These are phyloP conservation scores for Pseudococcus jackbeardsleyi DNA, from an alignment of 2,888 invertebrate genomes.

Conservation along the genomic window DNA sequence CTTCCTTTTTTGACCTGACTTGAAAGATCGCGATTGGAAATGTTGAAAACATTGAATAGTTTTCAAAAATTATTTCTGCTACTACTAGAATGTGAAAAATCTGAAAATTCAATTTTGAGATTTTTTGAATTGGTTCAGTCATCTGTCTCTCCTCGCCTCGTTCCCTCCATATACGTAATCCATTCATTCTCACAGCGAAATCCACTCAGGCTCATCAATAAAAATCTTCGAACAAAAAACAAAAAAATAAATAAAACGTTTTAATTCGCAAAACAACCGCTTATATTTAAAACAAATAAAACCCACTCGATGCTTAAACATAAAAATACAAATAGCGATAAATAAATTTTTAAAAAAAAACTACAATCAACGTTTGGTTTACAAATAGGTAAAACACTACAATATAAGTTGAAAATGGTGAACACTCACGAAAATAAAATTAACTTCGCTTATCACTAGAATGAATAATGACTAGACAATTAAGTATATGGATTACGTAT, in stretches of 20 bases:
- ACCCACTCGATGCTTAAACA: not conserved
- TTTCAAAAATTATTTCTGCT: no score
- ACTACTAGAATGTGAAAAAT: no score
- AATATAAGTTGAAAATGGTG: not conserved
- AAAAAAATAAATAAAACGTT: not conserved
- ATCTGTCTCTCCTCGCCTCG: no score
- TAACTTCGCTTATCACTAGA: not conserved
- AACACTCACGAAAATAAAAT: not conserved
- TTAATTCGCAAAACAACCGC: not conserved
- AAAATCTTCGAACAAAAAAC: not conserved
- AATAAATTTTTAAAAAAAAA: slow-evolving; percentile 4
- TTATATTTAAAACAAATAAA: not conserved
- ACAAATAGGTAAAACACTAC: not conserved
- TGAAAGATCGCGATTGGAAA: no score
- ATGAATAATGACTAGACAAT: slow-evolving; percentile 27
- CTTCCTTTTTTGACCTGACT: no score
- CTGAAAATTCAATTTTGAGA: no score
- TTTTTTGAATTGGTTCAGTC: no score
- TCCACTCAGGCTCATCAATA: no score
- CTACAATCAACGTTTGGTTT: not conserved
- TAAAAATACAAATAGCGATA: not conserved
- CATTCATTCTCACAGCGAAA: not conserved
- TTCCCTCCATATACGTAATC: no score
- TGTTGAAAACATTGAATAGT: no score
- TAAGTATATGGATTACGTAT: slow-evolving; percentile 22